phyloP scores from a whole-genome alignment of 2,888 invertebrate species.

The Drosophila helvetica region DNA sequence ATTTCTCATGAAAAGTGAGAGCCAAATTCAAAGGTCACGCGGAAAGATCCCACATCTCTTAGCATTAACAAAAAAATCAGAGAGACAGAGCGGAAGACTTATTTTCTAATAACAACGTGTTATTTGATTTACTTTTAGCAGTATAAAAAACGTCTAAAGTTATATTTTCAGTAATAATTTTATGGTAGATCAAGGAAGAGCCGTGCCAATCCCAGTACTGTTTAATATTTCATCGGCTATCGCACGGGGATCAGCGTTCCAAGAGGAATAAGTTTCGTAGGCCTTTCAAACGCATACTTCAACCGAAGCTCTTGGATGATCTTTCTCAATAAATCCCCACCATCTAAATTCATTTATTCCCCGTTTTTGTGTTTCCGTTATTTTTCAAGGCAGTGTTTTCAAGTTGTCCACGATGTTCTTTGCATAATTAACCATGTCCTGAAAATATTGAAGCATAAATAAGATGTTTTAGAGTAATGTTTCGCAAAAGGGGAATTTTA shows the following conservation, averaged over 20 bases:
- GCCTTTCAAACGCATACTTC: neutral
- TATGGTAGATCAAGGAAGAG: neutral
- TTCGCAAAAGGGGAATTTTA: neutral
- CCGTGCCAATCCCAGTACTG: neutral
- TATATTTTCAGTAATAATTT: neutral
- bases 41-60: too few relatives aligned
- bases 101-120: too few relatives aligned
- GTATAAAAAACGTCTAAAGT: neutral
- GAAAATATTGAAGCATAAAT: slow-evolving; percentile 7
- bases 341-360: neutral
- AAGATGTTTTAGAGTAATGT: neutral
- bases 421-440: slow-evolving; percentile 56
- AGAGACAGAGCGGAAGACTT: too few relatives aligned
- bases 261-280: neutral
- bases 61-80: too few relatives aligned
- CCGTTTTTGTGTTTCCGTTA: neutral
- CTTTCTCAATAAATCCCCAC: neutral
- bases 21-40: too few relatives aligned
- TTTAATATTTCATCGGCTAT: neutral
- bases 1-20: too few relatives aligned
- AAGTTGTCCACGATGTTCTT: slow-evolving; percentile 28
- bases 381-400: neutral
- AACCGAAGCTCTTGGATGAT: neutral
- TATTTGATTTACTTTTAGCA: neutral
- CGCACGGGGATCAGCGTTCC: neutral